A percentile compares a stretch with the other conserved stretches of the same genome.
Conservation (phyloP, 2,113 vertebrate species). For the Anolis carolinensis region DNA sequence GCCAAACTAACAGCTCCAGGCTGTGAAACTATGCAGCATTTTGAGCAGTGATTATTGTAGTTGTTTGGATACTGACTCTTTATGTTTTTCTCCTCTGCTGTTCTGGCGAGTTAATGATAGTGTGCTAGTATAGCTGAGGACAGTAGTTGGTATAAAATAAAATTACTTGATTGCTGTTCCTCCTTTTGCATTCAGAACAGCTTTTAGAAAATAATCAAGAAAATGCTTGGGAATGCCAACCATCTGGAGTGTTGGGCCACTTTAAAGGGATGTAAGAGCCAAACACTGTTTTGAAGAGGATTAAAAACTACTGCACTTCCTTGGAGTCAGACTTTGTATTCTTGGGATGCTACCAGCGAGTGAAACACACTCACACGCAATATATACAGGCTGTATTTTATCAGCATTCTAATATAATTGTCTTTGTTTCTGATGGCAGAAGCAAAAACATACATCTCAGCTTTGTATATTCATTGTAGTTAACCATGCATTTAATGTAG, state of each 20-base stretch:
- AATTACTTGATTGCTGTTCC: constrained; percentile 16
- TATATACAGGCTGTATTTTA: not conserved
- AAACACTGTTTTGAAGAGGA: not conserved
- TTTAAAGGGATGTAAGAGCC: not conserved
- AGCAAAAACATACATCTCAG: not conserved
- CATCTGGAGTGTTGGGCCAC: constrained; percentile 18
- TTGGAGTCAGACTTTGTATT: constrained; percentile 10
- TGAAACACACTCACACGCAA: not conserved
- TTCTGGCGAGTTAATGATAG: not conserved
- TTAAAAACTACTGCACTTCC: accelerated
- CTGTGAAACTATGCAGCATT: not conserved
- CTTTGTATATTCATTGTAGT: not conserved
- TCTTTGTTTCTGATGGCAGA: not conserved
- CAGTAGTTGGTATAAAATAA: constrained; percentile 17
- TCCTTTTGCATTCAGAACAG: constrained; percentile 16
- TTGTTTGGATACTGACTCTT: not conserved
- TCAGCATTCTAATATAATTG: not conserved
- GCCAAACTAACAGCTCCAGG: not conserved
- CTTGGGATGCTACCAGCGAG: not conserved
- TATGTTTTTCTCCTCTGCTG: not conserved
- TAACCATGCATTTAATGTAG: not conserved
- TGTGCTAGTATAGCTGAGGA: not conserved
- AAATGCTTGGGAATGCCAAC: not conserved
- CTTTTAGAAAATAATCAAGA: constrained; percentile 23
- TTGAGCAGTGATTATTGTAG: constrained; percentile 16